These are phyloP conservation scores for Rafetus swinhoei DNA, from an alignment of 2,113 vertebrate species.

Conservation along the genomic window DNA sequence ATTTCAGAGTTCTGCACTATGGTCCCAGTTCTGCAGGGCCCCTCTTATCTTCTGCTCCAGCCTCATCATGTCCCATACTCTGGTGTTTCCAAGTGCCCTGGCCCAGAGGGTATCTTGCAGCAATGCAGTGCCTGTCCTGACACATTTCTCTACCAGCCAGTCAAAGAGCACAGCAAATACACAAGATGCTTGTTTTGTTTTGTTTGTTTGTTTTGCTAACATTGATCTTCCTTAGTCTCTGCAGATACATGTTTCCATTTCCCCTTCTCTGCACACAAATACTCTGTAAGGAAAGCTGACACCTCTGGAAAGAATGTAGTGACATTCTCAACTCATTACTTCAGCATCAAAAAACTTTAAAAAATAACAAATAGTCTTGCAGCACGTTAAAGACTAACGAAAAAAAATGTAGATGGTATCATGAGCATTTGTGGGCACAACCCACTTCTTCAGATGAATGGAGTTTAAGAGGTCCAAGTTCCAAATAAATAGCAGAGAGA, in stretches of 20 bases:
- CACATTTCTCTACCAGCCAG: background rate
- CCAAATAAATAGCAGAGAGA: too few relatives aligned
- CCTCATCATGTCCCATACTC: rapidly evolving
- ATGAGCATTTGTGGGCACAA: too few relatives aligned
- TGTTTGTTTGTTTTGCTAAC: background rate
- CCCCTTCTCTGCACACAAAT: rapidly evolving
- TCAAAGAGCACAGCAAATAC: background rate
- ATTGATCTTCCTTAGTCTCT: background rate
- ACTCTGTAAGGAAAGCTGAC: background rate
- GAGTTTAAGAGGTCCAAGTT: too few relatives aligned
- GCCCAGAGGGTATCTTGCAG: background rate
- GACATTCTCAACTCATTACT: background rate
- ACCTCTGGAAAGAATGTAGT: background rate
- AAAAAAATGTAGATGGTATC: too few relatives aligned
- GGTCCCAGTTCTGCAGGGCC: background rate
- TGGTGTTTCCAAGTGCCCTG: background rate
- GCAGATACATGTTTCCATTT: rapidly evolving
- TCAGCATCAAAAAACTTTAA: background rate
- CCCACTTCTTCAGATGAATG: too few relatives aligned
- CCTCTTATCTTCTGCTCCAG: background rate
- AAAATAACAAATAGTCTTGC: too few relatives aligned
- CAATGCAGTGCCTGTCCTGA: background rate
- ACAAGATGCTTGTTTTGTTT: background rate
- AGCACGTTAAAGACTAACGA: too few relatives aligned
- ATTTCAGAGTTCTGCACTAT: rapidly evolving